phyloP scores from a whole-genome alignment of 2,113 vertebrate species.

The Mobula hypostoma region DNA sequence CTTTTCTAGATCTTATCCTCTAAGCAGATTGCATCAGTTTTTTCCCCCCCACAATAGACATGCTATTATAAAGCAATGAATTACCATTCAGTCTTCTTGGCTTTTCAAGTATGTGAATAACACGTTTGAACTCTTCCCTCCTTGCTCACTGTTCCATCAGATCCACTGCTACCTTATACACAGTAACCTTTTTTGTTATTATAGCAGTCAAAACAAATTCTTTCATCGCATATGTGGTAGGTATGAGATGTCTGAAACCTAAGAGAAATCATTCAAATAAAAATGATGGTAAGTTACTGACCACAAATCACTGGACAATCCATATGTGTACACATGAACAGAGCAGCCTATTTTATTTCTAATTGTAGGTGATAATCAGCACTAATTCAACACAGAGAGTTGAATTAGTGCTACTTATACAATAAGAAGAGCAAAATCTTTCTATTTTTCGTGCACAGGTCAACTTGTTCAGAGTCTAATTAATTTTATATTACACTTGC shows the following conservation, averaged over 20 bases:
- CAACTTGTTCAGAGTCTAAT: background rate
- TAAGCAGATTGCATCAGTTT: background rate
- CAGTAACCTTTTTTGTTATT: background rate
- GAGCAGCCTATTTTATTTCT: background rate
- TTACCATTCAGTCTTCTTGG: background rate
- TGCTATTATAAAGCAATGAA: background rate
- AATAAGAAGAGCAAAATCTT: background rate
- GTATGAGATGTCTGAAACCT: background rate
- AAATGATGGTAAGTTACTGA: background rate
- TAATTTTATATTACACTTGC: background rate
- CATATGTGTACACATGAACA: background rate
- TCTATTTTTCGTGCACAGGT: background rate
- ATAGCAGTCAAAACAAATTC: background rate
- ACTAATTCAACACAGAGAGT: background rate
- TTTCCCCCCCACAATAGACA: background rate
- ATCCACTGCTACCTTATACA: background rate
- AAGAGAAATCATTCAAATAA: background rate
- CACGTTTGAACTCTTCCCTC: background rate
- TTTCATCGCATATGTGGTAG: background rate
- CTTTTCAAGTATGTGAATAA: background rate
- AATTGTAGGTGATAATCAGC: background rate
- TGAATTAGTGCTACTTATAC: background rate
- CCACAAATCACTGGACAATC: background rate
- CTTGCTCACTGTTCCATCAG: background rate
- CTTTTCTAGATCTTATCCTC: background rate